Evolutionary conservation across 2,797 vertebrate genomes (phyloP), one percentile per base, ranked within the genome.

Genomic region (Macroramphosus scolopax): DNA sequence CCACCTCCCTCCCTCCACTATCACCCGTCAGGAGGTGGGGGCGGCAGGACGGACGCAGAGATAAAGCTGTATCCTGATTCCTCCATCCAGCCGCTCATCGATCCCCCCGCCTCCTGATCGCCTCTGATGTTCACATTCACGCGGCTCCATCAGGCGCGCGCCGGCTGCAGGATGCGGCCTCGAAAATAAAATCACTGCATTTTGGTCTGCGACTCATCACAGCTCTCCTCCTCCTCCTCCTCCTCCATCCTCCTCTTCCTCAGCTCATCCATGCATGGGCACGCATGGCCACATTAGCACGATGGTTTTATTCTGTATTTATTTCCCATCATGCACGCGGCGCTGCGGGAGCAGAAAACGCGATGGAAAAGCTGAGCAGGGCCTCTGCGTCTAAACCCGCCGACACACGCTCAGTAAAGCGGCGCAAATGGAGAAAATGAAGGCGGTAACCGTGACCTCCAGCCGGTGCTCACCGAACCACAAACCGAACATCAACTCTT

Each of bases 371-470:
- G 25, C 4, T 40, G 55, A 18, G 41, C 54, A 18, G 29, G 71
- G 75, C 73, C 81, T 78, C 70, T 74, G 75, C 76, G 73, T 60
- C 63, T 51, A 43, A 51, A 56, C 8, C 43, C 31, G 22, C 4
- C 8, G 4, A 9, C 10, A 2, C 7, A 4, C 4, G 10, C 8
- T n/a, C n/a, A n/a, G n/a, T n/a, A n/a, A n/a, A n/a, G n/a, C n/a
- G n/a, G 26, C 9, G 2, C 26, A 9, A 8, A 11, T 8, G 26
- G 2, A 29, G 9, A 29, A 8, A 29, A 29, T 3, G 26, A 29
- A 3, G 1, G 31, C 46, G 6, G 34, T 1, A 28, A 15, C 41
- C 16, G 40, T 51, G 63, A 68, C 55, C 75, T 41, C 46, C 64
- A 61, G 42, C 40, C 58, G 14, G n/a, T 4, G 40, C 25, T 0